These are phyloP conservation scores for Aplocera efformata DNA, from an alignment of 2,888 invertebrate species.

Conservation along the genomic window DNA sequence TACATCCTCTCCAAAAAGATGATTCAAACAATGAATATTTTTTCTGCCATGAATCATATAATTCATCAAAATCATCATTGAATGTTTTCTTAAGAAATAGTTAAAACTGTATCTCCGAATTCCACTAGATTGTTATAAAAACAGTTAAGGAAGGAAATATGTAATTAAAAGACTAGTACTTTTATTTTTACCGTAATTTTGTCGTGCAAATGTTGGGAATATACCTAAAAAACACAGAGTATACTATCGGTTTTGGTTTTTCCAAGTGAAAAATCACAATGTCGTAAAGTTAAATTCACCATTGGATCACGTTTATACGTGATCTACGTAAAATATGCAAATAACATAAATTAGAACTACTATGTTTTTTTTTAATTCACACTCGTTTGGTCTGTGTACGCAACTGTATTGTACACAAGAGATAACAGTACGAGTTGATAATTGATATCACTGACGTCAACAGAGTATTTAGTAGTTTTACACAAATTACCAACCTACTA, in stretches of 20 bases:
- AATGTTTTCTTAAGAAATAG: no score
- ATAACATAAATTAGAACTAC: constrained; percentile 36
- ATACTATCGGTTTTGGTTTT: constrained; percentile 20
- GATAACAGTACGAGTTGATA: constrained; percentile 38
- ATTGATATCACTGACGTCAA: constrained; percentile 35
- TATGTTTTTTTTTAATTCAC: constrained; percentile 32
- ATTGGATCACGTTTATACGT: constrained; percentile 36
- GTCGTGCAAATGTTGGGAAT: neutral
- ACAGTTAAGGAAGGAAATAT: no score
- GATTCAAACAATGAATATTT: no score
- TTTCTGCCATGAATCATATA: no score
- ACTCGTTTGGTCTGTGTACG: constrained; percentile 23
- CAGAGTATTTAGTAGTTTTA: constrained; percentile 4
- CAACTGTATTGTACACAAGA: constrained; percentile 15
- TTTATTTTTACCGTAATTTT: no score
- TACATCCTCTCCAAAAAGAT: no score
- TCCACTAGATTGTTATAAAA: no score
- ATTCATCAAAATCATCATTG: no score
- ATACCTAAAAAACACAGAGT: constrained; percentile 4
- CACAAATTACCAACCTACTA: neutral
- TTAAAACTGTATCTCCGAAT: no score
- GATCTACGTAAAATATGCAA: constrained; percentile 26
- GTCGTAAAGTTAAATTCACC: constrained; percentile 26
- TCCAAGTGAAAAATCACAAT: constrained; percentile 24
- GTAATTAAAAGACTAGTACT: no score